These are phyloP conservation scores for Drosophila neotestacea DNA, from an alignment of 2,888 invertebrate species.

Conservation along the genomic window DNA sequence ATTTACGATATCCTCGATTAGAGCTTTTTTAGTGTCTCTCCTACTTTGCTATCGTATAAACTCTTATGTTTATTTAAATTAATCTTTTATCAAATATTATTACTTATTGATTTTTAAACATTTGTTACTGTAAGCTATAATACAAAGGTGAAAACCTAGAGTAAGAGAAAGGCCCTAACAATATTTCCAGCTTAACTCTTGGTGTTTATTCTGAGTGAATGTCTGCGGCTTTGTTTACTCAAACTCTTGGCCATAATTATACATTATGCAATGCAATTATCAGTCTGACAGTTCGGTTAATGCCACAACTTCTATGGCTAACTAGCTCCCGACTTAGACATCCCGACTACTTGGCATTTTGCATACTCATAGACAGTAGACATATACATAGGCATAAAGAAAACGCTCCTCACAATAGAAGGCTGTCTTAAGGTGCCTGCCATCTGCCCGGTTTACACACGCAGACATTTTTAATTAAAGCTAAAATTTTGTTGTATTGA, in stretches of 20 bases:
- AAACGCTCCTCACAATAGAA: conserved; percentile 11
- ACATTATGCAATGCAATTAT: conserved; percentile 77
- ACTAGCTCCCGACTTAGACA: conserved; percentile 31
- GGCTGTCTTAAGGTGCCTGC: conserved; percentile 40
- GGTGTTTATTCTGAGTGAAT: conserved; percentile 28
- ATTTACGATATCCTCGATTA: no score
- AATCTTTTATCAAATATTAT: no score
- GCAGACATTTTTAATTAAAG: conserved; percentile 81
- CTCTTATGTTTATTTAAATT: no score
- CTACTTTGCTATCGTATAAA: no score
- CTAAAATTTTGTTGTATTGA: conserved; percentile 74
- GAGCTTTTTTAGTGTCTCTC: no score
- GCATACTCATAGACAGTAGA: conserved; percentile 14
- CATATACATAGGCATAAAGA: background rate
- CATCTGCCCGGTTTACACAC: conserved; percentile 75
- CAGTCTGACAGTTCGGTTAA: conserved; percentile 74
- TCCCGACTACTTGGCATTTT: conserved; percentile 28
- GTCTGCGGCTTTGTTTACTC: conserved; percentile 35
- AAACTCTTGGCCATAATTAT: conserved; percentile 57
- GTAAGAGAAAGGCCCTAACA: background rate
- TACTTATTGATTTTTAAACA: no score
- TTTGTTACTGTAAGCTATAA: no score
- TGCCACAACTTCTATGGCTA: conserved; percentile 55
- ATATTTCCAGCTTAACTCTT: background rate
- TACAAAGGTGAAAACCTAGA: background rate